Evolutionary conservation across 2,797 vertebrate genomes (phyloP), one percentile per base, ranked within the genome.

Genomic region (Sus cebifrons): DNA sequence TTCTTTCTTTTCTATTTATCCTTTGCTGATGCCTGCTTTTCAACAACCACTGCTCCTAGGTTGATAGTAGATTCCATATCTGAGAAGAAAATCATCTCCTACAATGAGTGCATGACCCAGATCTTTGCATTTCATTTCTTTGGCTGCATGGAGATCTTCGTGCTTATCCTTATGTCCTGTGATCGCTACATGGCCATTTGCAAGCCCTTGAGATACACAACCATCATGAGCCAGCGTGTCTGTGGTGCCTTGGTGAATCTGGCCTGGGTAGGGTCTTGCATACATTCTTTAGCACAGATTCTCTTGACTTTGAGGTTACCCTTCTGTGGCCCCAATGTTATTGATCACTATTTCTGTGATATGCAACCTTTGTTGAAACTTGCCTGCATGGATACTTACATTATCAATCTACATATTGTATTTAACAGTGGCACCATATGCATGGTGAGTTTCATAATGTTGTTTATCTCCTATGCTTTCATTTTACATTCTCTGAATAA

Each of bases 101-200:
- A 82, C 15, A 91, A 52, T 23, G 90, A 91, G 1, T 98, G 92
- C n/a, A 82, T 98, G 77, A 89, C 74, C 16, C 97, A 98, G 56
- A 10, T 97, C 20, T 98, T 97, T 65, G 60, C 90, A 58, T 12
- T 67, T 6, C 96, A 97, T 49, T 92, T 97, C 11, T 86, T 97
- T 56, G 96, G 94, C 10, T 94, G 89, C 12, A 40, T 96, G 44
- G 96, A 98, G 12, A 91, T 96, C 71, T 97, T 96, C 17, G 89
- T 98, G 1, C 95, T 98, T 2, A 86, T 95, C 6, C 12, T 97
- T 14, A 96, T 98, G 97, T 88, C 96, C 2, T 86, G 95, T 49
- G 97, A 98, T 32, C 23, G 21, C 15, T 98, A 96, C 27, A 40
- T 96, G 1, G 97, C 96, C 75, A 98, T 98, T n/a, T 97, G 96